Percentiles rank a stretch among this genome's conserved stretches.
Evolutionary conservation across 1,140 invertebrate genomes (phyloP).

Genomic region (Dreissena polymorpha): DNA sequence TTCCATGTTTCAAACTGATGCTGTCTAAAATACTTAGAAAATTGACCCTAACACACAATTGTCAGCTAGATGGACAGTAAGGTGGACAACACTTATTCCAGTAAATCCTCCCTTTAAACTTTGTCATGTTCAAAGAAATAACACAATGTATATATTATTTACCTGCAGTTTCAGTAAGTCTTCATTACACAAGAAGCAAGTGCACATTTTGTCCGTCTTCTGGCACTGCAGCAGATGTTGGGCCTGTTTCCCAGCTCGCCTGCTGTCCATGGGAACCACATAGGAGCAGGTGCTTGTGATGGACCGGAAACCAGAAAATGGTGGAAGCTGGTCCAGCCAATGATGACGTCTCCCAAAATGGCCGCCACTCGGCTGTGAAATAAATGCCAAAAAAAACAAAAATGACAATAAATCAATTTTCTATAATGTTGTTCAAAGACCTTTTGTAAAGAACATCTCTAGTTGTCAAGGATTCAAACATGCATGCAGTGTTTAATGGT

Average conservation of each 20-base stretch:
- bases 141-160: not conserved
- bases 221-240: conserved; percentile 49
- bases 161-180: conserved; percentile 56
- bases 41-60: too few species aligned
- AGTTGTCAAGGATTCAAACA: not conserved
- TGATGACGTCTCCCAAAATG: conserved; percentile 50
- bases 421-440: too few species aligned
- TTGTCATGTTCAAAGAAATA: too few species aligned
- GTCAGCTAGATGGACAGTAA: too few species aligned
- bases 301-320: conserved; percentile 49
- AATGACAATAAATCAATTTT: not conserved
- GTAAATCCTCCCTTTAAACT: too few species aligned
- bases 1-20: too few species aligned
- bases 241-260: conserved; percentile 35
- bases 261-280: conserved; percentile 19
- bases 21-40: too few species aligned
- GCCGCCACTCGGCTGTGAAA: conserved; percentile 25
- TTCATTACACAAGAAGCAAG: conserved; percentile 51
- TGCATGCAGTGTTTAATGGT: not conserved
- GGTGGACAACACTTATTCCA: too few species aligned
- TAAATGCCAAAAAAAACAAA: not conserved
- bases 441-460: not conserved
- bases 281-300: conserved; percentile 38
- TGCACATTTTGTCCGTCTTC: conserved; percentile 18
- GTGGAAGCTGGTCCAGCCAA: conserved; percentile 48